Evolutionary conservation across 1,140 invertebrate species (phyloP), one percentile per base, ranked within the genome.

Genomic region (Pseudomyrmex gracilis): DNA sequence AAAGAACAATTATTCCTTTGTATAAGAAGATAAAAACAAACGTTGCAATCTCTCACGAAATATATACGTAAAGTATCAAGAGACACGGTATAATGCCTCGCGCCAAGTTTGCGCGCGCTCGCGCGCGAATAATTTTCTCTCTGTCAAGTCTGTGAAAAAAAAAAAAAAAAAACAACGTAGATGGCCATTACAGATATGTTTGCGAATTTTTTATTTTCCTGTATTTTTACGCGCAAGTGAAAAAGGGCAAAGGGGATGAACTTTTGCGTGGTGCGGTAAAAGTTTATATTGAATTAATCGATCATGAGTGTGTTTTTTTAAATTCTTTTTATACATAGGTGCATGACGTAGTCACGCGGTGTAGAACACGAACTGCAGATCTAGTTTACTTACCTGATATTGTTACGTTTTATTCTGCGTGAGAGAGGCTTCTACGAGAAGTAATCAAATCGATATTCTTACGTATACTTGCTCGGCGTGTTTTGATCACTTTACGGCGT

Each of bases 381-480:
- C 13, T 10, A 51, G 49, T 51, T 51, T 51, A 51, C 49, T 51
- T 51, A 51, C 13, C n/a, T 34, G 12, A 34, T 34, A 0, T 34
- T 5, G 34, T 34, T 34, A 34, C 7, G 34, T 34, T 7, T 34
- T 24, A 49, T 24, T 34, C 51, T 47, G 22, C 8, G 13, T 74
- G 7, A 47, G 63, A 71, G 5, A n/a, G 34, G 1, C 66, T n/a
- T n/a, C 34, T 34, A 34, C 34, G 34, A 34, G 60, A 55, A 17
- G 66, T 4, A 77, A 67, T 0, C 53, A 67, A 49, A 77, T 67
- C 13, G n/a, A 77, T 67, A 66, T 67, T n/a, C 13, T 67, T 67
- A 22, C 22, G n/a, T 13, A 20, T 45, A 45, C 22, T n/a, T 45
- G 73, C 22, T n/a, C 13, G 13, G 15, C 5, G n/a, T 51, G 13